phyloP scores from a whole-genome alignment of 2,113 vertebrate species.

The Azemiops feae region DNA sequence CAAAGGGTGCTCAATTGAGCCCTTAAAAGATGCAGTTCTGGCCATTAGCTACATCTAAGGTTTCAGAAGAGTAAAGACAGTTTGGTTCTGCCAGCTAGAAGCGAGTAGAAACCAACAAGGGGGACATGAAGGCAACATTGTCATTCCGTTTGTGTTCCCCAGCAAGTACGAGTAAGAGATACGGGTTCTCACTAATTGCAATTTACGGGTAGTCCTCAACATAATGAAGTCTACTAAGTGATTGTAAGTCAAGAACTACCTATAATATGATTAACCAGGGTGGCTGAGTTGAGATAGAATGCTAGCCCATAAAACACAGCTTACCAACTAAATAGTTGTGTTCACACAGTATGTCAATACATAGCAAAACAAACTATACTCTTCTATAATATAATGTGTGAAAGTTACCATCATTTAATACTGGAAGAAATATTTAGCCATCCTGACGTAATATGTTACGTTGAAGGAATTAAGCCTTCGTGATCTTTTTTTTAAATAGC shows the following conservation, averaged over 20 bases:
- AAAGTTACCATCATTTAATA: not conserved
- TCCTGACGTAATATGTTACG: not conserved
- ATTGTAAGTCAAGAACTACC: not conserved
- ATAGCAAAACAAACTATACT: not conserved
- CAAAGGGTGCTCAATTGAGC: not conserved
- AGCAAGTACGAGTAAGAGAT: not conserved
- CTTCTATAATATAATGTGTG: not conserved
- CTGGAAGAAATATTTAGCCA: not conserved
- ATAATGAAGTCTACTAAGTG: not conserved
- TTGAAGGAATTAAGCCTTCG: not conserved
- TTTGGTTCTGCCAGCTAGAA: not conserved
- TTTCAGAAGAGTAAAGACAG: not conserved
- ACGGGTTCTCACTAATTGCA: not conserved
- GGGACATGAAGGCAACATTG: not conserved
- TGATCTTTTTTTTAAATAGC: not conserved
- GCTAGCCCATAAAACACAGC: not conserved
- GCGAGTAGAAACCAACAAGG: not conserved
- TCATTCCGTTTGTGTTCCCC: not conserved
- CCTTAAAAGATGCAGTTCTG: not conserved
- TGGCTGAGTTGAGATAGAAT: not conserved
- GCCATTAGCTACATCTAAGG: too few species aligned
- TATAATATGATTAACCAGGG: not conserved
- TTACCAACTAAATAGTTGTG: not conserved
- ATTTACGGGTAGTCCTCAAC: not conserved
- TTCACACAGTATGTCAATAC: not conserved